Evolutionary conservation across 2,113 vertebrate species (phyloP).

Genomic region (Forbesichthys agassizii): DNA sequence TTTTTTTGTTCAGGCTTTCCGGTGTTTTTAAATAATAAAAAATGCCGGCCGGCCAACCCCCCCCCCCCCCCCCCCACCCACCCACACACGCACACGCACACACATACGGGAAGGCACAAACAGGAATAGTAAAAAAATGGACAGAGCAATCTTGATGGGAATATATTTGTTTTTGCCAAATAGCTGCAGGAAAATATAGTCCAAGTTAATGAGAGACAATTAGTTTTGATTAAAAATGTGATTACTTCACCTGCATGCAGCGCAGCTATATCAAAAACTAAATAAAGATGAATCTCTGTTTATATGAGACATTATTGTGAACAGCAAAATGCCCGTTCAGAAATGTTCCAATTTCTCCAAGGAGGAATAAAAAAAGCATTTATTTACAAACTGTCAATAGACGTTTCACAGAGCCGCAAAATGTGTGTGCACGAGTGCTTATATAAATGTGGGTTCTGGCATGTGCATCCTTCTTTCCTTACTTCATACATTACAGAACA

Average conservation of each 20-base stretch:
- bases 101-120: neutral
- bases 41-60: too few species aligned
- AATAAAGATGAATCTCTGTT: slow-evolving; percentile 66
- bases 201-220: slow-evolving; percentile 70
- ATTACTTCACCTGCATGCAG: slow-evolving; percentile 54
- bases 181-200: slow-evolving; percentile 61
- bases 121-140: neutral
- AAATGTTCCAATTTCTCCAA: slow-evolving; percentile 46
- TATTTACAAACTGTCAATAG: slow-evolving; percentile 34
- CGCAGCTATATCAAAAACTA: slow-evolving; percentile 60
- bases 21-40: too few species aligned
- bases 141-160: slow-evolving; percentile 42
- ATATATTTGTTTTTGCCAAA: slow-evolving; percentile 68
- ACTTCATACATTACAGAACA: neutral
- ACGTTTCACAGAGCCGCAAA: slow-evolving; percentile 12
- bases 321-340: slow-evolving; percentile 45
- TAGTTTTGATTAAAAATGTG: slow-evolving; percentile 72
- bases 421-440: slow-evolving; percentile 8
- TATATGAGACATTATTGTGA: slow-evolving; percentile 58
- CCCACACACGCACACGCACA: slow-evolving; percentile 3
- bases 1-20: too few species aligned
- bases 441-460: slow-evolving; percentile 23
- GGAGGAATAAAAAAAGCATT: slow-evolving; percentile 34
- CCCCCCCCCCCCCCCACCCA: neutral
- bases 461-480: slow-evolving; percentile 8